Base-by-base conservation (phyloP, 2,797 vertebrate species). In the Discoglossus pictus region DNA sequence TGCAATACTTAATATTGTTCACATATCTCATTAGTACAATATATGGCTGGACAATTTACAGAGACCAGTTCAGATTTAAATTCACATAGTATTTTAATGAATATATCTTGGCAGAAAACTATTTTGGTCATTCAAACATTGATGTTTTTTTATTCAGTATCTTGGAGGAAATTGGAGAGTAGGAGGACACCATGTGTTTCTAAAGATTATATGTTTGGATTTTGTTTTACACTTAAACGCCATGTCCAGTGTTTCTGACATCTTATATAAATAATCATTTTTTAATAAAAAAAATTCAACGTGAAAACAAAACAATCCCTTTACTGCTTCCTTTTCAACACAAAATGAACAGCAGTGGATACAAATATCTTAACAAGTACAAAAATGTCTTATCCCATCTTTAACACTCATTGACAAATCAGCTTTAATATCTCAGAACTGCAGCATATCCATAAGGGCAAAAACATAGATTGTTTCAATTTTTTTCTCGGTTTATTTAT, bases 191-290 rank as follows among this genome's bases (percentile, higher is more conserved):
- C 88, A 86, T 85, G 81, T 86, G 82, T 81, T 78, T 79, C 77
- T 80, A 81, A 83, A 88, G 87, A 84, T 88, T 87, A 87, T 84
- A 86, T 83, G 82, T 82, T 83, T 83, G 83, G 84, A 84, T 38
- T 48, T 34, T 80, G 83, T 85, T 65, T 84, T 83, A 82, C 85
- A 88, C 84, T 84, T 78, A 89, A 95, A 91, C 90, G 92, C 90
- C 92, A 92, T 94, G 93, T 96, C 95, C 97, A 98, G 96, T 99
- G 96, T 98, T 90, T 89, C 93, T 95, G 95, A 99, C 97, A 97
- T 95, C 92, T 95, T 91, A 97, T 93, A 96, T 93, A 94, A 91
- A 93, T 91, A 92, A 92, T 92, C 93, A 87, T 89, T 89, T 88
- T 84, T 85, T 78, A 74, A 77, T 78, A 84, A 86, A 88, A 88